A percentile compares a stretch with the other conserved stretches of the same genome.
These are phyloP conservation scores for Oligia fasciuncula DNA, from an alignment of 2,888 invertebrate species.

Conservation along the genomic window DNA sequence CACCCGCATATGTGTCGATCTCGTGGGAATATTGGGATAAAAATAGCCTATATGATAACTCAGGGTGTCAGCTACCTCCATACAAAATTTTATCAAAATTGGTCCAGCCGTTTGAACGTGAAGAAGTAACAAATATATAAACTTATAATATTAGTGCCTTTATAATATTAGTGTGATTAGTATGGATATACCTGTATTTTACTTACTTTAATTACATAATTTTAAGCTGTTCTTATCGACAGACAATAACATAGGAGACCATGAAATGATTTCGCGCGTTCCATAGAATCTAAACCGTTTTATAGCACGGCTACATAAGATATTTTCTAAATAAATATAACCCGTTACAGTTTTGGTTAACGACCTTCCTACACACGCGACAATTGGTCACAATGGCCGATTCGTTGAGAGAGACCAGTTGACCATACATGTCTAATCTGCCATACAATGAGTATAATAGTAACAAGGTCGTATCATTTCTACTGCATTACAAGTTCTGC, in stretches of 20 bases:
- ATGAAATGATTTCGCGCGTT: background rate
- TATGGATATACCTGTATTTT: no score
- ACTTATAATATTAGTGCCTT: no score
- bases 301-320: background rate
- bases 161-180: no score
- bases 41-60: no score
- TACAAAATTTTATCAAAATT: no score
- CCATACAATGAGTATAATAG: conserved; percentile 8
- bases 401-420: conserved; percentile 12
- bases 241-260: background rate
- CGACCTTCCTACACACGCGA: conserved; percentile 57
- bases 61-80: no score
- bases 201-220: background rate
- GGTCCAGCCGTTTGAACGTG: no score
- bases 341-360: conserved; percentile 43
- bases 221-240: background rate
- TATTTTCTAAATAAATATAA: conserved; percentile 29
- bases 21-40: no score
- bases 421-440: conserved; percentile 22
- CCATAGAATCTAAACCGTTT: background rate
- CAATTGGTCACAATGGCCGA: conserved; percentile 49
- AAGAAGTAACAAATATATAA: no score
- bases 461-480: conserved; percentile 41
- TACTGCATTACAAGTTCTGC: background rate
- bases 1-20: no score